These are phyloP conservation scores for Merodon equestris DNA, from an alignment of 2,888 invertebrate genomes.

Conservation along the genomic window DNA sequence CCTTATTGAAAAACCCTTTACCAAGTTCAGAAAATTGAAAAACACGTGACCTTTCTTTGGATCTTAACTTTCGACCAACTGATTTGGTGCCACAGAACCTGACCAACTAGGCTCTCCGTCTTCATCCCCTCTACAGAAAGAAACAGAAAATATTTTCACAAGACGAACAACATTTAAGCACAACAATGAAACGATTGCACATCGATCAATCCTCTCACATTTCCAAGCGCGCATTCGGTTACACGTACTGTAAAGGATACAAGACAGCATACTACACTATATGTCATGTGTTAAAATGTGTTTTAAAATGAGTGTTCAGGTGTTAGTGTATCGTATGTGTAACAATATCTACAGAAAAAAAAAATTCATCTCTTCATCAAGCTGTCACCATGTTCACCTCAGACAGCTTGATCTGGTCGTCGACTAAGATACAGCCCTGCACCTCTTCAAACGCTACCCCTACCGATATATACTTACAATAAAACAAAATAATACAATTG, in stretches of 20 bases:
- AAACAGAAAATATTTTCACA: constrained; percentile 25
- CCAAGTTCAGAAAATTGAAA: too few relatives aligned
- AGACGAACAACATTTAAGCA: constrained; percentile 47
- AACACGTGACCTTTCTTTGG: too few relatives aligned
- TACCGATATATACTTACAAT: constrained; percentile 56
- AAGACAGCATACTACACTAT: constrained; percentile 49
- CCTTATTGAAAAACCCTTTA: too few relatives aligned
- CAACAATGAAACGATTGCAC: neutral
- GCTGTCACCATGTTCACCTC: constrained; percentile 44
- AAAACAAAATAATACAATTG: constrained; percentile 39
- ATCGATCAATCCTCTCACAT: constrained; percentile 51
- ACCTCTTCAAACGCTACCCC: constrained; percentile 52
- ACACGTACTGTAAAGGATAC: constrained; percentile 17
- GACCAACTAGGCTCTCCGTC: neutral
- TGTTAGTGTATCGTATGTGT: constrained; percentile 60
- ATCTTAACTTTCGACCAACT: too few relatives aligned
- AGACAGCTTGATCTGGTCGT: constrained; percentile 35
- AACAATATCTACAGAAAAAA: constrained; percentile 24
- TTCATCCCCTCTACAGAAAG: too few relatives aligned
- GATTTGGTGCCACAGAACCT: too few relatives aligned
- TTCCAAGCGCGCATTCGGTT: constrained; percentile 24
- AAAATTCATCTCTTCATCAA: constrained; percentile 25
- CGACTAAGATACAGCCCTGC: constrained; percentile 33
- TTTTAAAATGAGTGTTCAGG: constrained; percentile 38
- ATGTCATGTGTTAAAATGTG: constrained; percentile 47